Base-by-base conservation (phyloP, 2,888 invertebrate species). In the Dasysyrphus albostriatus region DNA sequence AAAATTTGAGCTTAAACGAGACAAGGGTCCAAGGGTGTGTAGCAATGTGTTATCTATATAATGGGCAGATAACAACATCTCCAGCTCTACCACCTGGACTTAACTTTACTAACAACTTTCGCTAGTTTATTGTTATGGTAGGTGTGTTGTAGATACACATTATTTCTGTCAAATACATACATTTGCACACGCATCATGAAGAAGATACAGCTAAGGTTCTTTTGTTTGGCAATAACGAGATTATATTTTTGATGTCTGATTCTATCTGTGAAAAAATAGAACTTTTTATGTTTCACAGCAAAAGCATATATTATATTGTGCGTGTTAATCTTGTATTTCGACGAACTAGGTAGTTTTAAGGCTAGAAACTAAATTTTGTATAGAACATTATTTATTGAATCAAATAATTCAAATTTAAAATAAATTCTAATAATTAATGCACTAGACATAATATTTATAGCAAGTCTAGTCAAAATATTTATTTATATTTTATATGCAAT, bases 81-180 rank as follows among this genome's bases (percentile, higher is more conserved):
- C 63, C 56, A 37, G 72, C 63, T 47, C 63, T 63, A 70, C 47
- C 47, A 63, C 72, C 56, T 72, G 44, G 54, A 63, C 54, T 54
- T 42, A 16, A 32, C 56, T 34, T 61, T 58, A 34, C 42, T 61
- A 59, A 70, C 42, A 63, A 63, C 7, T 16, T 65, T 32, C 63
- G 24, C 24, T 58, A 39, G 54, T 76, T 59, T 58, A 80, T 67
- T 54, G 34, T 58, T 74, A 73, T 73, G 47, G 37, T 16, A 73
- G 65, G 72, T 70, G 54, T 54, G 54, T 54, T 54, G 54, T 54
- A 42, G 54, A 47, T 70, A 56, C 6, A 70, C 54, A 61, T 51
- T 34, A 37, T 76, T 39, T 47, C 47, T 67, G 70, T 77, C 82
- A 70, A 65, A 77, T 32, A 56, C 51, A 72, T 54, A 70, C 12